Evolutionary conservation across 2,888 invertebrate genomes (phyloP).

Genomic region (Galerucella nymphaeae): DNA sequence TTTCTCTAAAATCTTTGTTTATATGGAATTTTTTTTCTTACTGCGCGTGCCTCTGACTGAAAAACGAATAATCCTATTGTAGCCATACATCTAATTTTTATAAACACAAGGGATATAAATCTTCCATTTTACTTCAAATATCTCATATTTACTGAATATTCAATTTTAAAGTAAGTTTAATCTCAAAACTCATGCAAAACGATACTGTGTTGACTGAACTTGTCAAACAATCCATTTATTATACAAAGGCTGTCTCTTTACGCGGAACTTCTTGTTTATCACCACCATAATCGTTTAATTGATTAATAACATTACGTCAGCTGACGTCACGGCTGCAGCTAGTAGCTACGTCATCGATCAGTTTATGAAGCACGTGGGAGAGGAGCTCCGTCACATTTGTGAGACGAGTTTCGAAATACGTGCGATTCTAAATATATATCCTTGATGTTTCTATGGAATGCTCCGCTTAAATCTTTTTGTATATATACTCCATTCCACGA

Average conservation of each 20-base stretch:
- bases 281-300: constrained; percentile 5
- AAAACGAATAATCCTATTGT: too few relatives aligned
- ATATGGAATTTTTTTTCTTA: too few relatives aligned
- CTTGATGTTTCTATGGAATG: neutral
- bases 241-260: constrained; percentile 8
- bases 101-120: too few relatives aligned
- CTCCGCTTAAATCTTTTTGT: neutral
- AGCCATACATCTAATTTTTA: too few relatives aligned
- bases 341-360: constrained; percentile 20
- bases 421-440: neutral
- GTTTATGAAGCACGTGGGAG: constrained; percentile 1
- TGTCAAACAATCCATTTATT: constrained; percentile 8
- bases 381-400: neutral
- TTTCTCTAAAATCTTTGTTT: too few relatives aligned
- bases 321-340: constrained; percentile 23
- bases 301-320: constrained; percentile 13
- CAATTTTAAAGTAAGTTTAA: neutral
- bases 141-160: neutral
- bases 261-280: constrained; percentile 10
- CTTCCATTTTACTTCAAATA: too few relatives aligned
- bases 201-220: neutral
- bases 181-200: constrained; percentile 1
- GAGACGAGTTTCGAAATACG: neutral
- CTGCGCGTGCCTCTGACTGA: too few relatives aligned
- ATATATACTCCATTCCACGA: neutral